Percentiles rank a stretch among this genome's conserved stretches.
These are phyloP conservation scores for Chaetura pelagica DNA, from an alignment of 2,113 vertebrate species.

Conservation along the genomic window DNA sequence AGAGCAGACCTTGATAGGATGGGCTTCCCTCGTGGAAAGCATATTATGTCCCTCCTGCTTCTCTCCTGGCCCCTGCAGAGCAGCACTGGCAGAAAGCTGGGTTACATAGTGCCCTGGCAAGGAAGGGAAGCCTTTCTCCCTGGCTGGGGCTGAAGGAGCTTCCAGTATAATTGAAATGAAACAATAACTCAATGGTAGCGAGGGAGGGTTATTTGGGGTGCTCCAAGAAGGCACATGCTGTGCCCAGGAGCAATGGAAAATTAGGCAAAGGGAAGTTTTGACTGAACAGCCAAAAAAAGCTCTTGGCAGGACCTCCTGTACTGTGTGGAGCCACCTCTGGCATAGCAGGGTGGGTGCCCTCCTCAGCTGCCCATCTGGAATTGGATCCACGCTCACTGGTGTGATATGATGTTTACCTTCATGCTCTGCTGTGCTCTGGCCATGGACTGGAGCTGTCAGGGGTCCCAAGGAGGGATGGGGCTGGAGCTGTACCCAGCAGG, in stretches of 20 bases:
- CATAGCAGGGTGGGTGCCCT: not conserved
- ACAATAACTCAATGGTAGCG: constrained; percentile 43
- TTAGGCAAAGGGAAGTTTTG: constrained; percentile 62
- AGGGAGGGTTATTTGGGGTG: constrained; percentile 38
- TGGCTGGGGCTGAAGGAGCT: constrained; percentile 36
- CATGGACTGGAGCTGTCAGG: not conserved
- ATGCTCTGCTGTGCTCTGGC: not conserved
- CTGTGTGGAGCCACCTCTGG: constrained; percentile 28
- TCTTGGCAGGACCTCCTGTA: constrained; percentile 51
- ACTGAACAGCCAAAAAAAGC: constrained; percentile 43
- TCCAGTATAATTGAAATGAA: constrained; percentile 36
- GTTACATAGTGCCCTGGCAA: constrained; percentile 43
- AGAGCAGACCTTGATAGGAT: constrained; percentile 23
- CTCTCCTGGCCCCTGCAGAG: constrained; percentile 1
- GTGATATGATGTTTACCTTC: not conserved
- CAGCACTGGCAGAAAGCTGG: constrained; percentile 1
- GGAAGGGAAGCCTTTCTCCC: constrained; percentile 23
- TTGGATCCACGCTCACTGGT: not conserved
- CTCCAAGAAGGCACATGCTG: constrained; percentile 45
- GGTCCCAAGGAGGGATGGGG: not conserved
- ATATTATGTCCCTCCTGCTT: constrained; percentile 14
- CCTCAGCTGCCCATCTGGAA: not conserved
- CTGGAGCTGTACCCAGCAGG: not conserved
- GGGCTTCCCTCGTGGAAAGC: constrained; percentile 39
- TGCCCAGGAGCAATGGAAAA: constrained; percentile 59